phyloP scores from a whole-genome alignment of 2,888 invertebrate genomes.

The Amblyjoppa fuscipennis region DNA sequence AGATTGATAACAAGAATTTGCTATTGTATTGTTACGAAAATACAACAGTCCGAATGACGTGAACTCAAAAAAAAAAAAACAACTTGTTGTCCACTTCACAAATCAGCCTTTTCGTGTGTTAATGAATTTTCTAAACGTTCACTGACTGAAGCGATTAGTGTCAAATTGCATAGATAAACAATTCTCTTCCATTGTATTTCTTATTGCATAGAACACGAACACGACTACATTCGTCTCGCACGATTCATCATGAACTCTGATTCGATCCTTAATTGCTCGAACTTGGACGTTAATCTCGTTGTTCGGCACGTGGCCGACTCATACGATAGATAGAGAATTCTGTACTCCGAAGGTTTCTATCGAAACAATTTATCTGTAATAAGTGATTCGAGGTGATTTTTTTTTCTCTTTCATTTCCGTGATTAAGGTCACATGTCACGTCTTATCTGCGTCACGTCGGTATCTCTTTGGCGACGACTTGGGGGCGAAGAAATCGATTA shows the following conservation, averaged over 20 bases:
- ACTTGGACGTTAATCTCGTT: background rate
- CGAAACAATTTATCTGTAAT: conserved; percentile 5
- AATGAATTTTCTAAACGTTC: background rate
- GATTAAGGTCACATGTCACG: conserved; percentile 27
- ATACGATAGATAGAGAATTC: background rate
- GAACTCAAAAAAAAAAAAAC: background rate
- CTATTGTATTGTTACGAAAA: conserved; percentile 38
- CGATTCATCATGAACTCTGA: background rate
- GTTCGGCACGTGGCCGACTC: background rate
- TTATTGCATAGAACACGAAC: background rate
- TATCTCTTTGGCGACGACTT: background rate
- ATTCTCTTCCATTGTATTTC: background rate
- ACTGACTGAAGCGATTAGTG: background rate
- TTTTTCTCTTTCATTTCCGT: conserved; percentile 14
- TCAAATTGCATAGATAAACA: background rate
- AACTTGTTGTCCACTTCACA: background rate
- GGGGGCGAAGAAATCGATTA: background rate
- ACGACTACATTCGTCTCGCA: background rate
- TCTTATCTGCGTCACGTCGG: conserved; percentile 31
- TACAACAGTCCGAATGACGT: background rate
- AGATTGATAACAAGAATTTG: conserved; percentile 36
- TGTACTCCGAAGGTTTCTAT: conserved; percentile 1
- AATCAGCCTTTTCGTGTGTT: background rate
- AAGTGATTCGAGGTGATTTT: background rate
- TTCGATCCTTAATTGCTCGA: background rate